These are phyloP conservation scores for Amblyopsis rosae DNA, from an alignment of 2,113 vertebrate species.

Conservation along the genomic window DNA sequence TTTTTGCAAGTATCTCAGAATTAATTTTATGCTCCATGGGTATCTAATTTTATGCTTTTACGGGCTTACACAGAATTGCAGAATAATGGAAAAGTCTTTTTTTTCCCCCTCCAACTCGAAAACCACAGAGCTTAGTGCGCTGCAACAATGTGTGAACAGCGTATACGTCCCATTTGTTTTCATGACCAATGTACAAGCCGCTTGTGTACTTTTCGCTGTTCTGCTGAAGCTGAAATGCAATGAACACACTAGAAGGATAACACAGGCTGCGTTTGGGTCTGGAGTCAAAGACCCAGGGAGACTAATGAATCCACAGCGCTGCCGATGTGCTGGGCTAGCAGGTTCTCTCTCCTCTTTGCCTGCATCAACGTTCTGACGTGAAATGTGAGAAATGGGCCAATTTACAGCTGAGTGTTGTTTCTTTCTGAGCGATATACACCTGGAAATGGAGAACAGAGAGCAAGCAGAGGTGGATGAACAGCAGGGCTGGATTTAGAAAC, in stretches of 20 bases:
- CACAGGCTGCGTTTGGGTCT: constrained; percentile 21
- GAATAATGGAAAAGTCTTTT: constrained; percentile 67
- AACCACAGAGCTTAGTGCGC: constrained; percentile 35
- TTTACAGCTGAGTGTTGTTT: constrained; percentile 69
- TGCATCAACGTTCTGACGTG: constrained; percentile 59
- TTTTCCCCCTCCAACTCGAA: constrained; percentile 49
- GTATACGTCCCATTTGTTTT: constrained; percentile 38
- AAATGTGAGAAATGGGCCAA: constrained; percentile 74
- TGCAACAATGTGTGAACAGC: constrained; percentile 28
- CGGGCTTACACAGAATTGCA: constrained; percentile 62
- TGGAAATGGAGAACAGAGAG: constrained; percentile 53
- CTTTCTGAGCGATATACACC: constrained; percentile 56
- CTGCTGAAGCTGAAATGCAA: constrained; percentile 27
- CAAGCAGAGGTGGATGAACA: constrained; percentile 54
- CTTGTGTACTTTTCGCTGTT: constrained; percentile 31
- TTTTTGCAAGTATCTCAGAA: constrained; percentile 68
- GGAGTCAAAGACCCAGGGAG: constrained; percentile 35
- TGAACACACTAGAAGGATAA: constrained; percentile 1
- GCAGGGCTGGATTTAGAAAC: constrained; percentile 48
- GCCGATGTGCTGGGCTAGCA: constrained; percentile 56
- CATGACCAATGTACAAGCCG: constrained; percentile 19
- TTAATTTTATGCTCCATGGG: constrained; percentile 74
- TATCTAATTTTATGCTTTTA: constrained; percentile 77
- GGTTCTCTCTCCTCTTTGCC: constrained; percentile 38
- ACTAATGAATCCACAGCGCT: constrained; percentile 57